Evolutionary conservation across 2,113 vertebrate species (phyloP), one percentile per base, ranked within the genome.

Genomic region (Cyphomyrus plagiostoma): DNA sequence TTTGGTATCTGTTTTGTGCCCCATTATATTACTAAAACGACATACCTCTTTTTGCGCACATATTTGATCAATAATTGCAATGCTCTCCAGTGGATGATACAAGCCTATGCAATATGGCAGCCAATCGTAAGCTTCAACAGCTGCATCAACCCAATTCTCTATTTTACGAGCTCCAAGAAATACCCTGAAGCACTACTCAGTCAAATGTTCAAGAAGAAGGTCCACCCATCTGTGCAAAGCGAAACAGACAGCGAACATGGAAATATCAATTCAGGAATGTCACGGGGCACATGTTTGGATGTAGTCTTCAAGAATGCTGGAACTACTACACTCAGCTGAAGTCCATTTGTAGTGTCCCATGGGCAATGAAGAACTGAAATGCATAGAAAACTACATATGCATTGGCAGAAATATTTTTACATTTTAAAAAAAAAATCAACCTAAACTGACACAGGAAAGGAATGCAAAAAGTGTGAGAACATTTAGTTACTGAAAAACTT

Each of bases 1-100:
- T 95, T 95, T 1, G 19, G 92, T 0, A 23, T 94, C 58, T 95
- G 94, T 58, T 95, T 94, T 0, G 89, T 92, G 70, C 95, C 95
- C 1, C 96, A 94, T 90, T 94, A 94, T 45, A 1, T 94, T 1
- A 86, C 91, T 0, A 91, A 89, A 49, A 92, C 85, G 1, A 86
- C 93, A 9, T 94, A 94, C 91, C 42, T 95, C 39, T 89, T 88
- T 0, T 52, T 93, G 56, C 85, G 58, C 5, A 91, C 93, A 23
- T 89, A 94, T 11, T 3, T 53, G 39, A 30, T 88, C 2, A 39
- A 1, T 0, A 70, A 96, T 89, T 95, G 95, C 62, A 82, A 2
- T 3, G 90, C 94, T 3, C 3, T 94, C 7, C 92, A 39, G 3
- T 1, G 3, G 1, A 90, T 86, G 42, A 93, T 92, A 88, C 3